Evolutionary conservation across 2,113 vertebrate genomes (phyloP).

Genomic region (Callocephalon fimbriatum): DNA sequence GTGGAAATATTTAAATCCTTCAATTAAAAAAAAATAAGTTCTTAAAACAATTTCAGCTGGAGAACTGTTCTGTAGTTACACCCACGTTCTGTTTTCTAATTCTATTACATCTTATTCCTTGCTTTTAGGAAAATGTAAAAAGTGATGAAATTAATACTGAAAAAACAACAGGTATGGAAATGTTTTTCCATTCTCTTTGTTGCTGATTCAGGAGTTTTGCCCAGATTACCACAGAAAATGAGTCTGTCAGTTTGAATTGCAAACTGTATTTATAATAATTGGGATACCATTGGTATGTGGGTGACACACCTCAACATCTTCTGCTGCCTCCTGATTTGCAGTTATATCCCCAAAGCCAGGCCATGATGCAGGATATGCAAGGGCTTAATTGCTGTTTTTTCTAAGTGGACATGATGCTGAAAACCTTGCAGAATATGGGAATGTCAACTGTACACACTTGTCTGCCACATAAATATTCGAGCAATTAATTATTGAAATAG

Average conservation of each 20-base stretch:
- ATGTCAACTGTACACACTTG: neutral
- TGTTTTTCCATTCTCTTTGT: neutral
- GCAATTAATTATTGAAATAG: neutral
- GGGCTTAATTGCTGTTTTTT: neutral
- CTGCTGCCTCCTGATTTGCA: neutral
- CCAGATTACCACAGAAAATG: neutral
- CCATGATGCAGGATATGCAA: neutral
- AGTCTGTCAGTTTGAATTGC: neutral
- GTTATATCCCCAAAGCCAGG: neutral
- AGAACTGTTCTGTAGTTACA: neutral
- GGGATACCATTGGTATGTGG: neutral
- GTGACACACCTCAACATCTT: neutral
- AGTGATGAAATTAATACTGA: neutral
- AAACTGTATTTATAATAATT: neutral
- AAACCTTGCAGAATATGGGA: neutral
- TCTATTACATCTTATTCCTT: neutral
- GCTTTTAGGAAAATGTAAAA: constrained; percentile 3
- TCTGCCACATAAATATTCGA: neutral
- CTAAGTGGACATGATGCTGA: neutral
- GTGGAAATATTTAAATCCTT: neutral
- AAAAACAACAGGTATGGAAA: constrained; percentile 27
- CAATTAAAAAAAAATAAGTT: neutral
- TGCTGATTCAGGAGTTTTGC: neutral
- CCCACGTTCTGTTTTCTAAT: neutral
- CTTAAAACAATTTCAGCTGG: neutral